Base-by-base conservation (phyloP, 2,888 invertebrate species). In the Sturmia bella region DNA sequence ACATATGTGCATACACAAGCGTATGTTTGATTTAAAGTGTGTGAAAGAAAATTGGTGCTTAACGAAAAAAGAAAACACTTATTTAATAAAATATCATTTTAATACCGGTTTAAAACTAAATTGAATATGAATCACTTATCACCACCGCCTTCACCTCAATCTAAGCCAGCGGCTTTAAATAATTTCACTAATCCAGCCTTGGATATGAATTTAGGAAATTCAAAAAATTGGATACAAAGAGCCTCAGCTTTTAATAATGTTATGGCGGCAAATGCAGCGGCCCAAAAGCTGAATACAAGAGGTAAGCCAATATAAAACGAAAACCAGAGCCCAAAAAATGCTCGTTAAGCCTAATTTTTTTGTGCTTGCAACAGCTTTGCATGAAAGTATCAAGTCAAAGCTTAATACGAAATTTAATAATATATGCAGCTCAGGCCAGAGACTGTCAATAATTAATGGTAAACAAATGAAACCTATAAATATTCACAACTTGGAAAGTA, bases 201-300 rank as follows among this genome's bases (percentile, higher is more conserved):
- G 59, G 85, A 85, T 82, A 85, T 88, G 43, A 83, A 88, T 56
- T 84, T 90, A 56, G 89, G 89, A 39, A 86, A 87, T 86, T 87
- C 87, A 59, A 90, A 91, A 85, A 89, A 88, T 85, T 89, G 90
- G 89, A 89, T 91, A 86, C 91, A 91, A 83, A 84, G 89, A 39
- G 90, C 91, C 24, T 90, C 91, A n/a, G 90, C 90, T 72, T 90
- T 91, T 39, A 91, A 90, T 68, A 88, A 89, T 27, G 91, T 89
- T 57, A 88, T 91, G 72, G 90, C 90, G 72, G 90, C 90, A n/a
- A 88, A 88, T 15, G 89, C 90, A 43, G 89, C 90, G 15, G 89
- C 89, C 9, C 91, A 91, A 83, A 90, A 91, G 76, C 83, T 91
- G 13, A 90, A 88, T 21, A 86, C 85, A 15, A 84, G 89, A 87